These are phyloP conservation scores for Hippocampus barbouri DNA, from an alignment of 2,113 vertebrate species.

Conservation along the genomic window DNA sequence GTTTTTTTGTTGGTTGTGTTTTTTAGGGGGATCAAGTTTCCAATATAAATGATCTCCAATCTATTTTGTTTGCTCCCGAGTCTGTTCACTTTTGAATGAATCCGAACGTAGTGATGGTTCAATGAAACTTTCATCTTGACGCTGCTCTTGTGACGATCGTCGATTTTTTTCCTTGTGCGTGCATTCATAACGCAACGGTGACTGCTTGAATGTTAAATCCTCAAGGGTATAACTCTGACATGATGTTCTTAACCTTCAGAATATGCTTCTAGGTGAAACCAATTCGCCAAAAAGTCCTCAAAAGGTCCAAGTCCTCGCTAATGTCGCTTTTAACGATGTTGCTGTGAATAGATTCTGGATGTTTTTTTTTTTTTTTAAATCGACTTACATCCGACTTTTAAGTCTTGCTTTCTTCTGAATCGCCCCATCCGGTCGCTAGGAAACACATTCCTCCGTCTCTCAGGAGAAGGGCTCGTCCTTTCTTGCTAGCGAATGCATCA, in stretches of 20 bases:
- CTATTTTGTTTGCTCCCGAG: neutral
- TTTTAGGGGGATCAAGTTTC: neutral
- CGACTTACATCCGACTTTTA: neutral
- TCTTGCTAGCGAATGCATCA: conserved; percentile 18
- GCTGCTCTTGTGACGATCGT: neutral
- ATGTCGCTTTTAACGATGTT: neutral
- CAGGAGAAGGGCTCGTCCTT: conserved; percentile 2
- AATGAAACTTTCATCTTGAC: neutral
- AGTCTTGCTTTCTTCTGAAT: neutral
- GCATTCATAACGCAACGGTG: neutral
- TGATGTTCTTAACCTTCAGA: neutral
- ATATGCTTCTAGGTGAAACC: neutral
- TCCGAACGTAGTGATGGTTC: neutral
- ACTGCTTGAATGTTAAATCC: neutral
- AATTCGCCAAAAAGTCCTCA: neutral
- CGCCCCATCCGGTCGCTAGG: conserved; percentile 14
- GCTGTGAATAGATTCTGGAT: neutral
- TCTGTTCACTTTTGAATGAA: neutral
- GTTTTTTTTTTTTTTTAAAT: too few relatives aligned
- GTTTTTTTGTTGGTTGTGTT: neutral
- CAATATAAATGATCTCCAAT: neutral
- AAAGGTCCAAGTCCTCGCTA: neutral
- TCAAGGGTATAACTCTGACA: neutral
- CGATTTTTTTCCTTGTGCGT: neutral
- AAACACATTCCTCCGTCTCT: conserved; percentile 8